These are phyloP conservation scores for Lepisosteus oculatus DNA, from an alignment of 2,113 vertebrate genomes.

Conservation along the genomic window DNA sequence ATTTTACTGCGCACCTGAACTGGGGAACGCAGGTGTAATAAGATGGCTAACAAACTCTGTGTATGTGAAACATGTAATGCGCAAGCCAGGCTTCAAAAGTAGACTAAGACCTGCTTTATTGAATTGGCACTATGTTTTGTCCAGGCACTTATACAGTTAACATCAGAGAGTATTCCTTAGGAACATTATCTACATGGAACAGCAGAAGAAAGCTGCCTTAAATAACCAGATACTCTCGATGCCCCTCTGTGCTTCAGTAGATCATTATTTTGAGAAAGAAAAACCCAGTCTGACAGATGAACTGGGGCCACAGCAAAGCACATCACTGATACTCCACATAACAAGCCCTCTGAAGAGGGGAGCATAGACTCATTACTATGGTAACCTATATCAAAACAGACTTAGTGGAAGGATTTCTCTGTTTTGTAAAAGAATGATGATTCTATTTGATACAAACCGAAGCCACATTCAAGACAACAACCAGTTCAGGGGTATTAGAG, in stretches of 20 bases:
- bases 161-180: conserved; percentile 38
- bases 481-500: conserved; percentile 59
- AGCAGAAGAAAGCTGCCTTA: conserved; percentile 57
- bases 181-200: conserved; percentile 51
- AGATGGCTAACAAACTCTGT: no score
- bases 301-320: conserved; percentile 83
- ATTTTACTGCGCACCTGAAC: no score
- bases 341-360: conserved; percentile 99
- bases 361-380: conserved; percentile 91
- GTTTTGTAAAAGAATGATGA: conserved; percentile 94
- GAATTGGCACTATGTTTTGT: background rate
- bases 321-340: conserved; percentile 92
- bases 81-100: no score
- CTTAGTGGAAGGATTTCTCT: conserved; percentile 91
- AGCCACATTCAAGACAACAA: conserved; percentile 63
- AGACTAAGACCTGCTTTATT: background rate
- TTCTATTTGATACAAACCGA: conserved; percentile 88
- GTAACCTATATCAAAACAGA: conserved; percentile 92
- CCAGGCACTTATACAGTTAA: conserved; percentile 49
- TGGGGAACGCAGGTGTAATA: no score
- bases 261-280: conserved; percentile 99
- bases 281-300: conserved; percentile 99
- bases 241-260: conserved; percentile 84
- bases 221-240: conserved; percentile 74
- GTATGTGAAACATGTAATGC: no score